Conservation (phyloP, 2,888 invertebrate genomes). For the Apamea sordens region DNA sequence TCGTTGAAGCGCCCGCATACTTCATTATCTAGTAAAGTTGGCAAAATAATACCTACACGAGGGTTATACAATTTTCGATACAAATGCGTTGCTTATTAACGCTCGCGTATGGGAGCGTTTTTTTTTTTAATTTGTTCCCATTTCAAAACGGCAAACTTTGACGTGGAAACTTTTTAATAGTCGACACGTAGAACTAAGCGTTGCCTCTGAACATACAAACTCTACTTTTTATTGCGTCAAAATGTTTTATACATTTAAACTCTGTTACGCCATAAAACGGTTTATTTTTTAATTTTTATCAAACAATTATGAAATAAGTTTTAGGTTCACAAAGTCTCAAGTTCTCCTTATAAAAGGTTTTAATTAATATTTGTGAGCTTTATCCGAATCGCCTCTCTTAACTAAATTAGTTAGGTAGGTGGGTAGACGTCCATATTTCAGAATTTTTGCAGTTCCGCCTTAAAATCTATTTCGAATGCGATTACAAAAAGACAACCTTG, state of each 20-base stretch:
- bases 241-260: slow-evolving; percentile 70
- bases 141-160: slow-evolving; percentile 77
- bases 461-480: slow-evolving; percentile 58
- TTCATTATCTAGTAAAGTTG: slow-evolving; percentile 67
- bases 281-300: slow-evolving; percentile 32
- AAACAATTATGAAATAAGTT: slow-evolving; percentile 56
- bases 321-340: slow-evolving; percentile 26
- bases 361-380: slow-evolving; percentile 19
- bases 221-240: slow-evolving; percentile 68
- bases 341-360: slow-evolving; percentile 31
- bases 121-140: slow-evolving; percentile 74
- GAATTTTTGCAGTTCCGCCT: slow-evolving; percentile 27
- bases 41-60: slow-evolving; percentile 66
- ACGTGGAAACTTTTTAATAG: slow-evolving; percentile 77
- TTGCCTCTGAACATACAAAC: slow-evolving; percentile 70
- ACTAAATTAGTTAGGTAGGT: background rate
- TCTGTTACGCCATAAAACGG: slow-evolving; percentile 49
- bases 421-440: background rate
- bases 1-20: slow-evolving; percentile 54
- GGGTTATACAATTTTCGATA: slow-evolving; percentile 72
- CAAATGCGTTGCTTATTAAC: slow-evolving; percentile 71
- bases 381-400: background rate
- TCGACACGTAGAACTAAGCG: slow-evolving; percentile 77
- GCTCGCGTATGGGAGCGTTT: slow-evolving; percentile 60
- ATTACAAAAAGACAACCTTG: slow-evolving; percentile 67